A percentile compares a stretch with the other conserved stretches of the same genome.
Conservation (phyloP, 2,888 invertebrate genomes). For the Cepaea hortensis region DNA sequence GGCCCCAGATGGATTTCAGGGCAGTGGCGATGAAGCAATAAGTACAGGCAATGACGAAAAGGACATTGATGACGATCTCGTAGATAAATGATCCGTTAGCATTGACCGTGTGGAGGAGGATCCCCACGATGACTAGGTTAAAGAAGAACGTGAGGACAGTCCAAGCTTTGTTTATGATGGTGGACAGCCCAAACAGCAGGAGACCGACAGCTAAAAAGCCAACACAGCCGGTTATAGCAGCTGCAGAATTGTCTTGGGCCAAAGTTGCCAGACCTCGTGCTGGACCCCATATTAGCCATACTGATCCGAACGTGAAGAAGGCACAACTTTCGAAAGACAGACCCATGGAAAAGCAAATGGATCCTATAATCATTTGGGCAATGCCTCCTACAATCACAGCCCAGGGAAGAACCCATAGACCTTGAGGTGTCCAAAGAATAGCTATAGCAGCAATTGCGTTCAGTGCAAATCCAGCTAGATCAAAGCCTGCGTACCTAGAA, state of each 20-base stretch:
- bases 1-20: slow-evolving; percentile 54
- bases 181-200: slow-evolving; percentile 57
- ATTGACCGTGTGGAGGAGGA: slow-evolving; percentile 52
- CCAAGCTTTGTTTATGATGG: slow-evolving; percentile 60
- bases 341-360: slow-evolving; percentile 60
- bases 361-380: slow-evolving; percentile 58
- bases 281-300: slow-evolving; percentile 64
- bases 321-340: slow-evolving; percentile 61
- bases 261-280: slow-evolving; percentile 53
- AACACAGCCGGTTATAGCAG: slow-evolving; percentile 54
- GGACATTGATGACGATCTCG: slow-evolving; percentile 56
- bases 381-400: slow-evolving; percentile 58
- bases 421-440: slow-evolving; percentile 55
- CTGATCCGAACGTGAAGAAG: slow-evolving; percentile 57
- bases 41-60: slow-evolving; percentile 58
- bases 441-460: slow-evolving; percentile 59
- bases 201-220: slow-evolving; percentile 57
- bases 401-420: slow-evolving; percentile 58
- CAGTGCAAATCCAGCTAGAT: slow-evolving; percentile 58
- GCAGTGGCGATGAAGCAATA: slow-evolving; percentile 58
- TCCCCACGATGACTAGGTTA: slow-evolving; percentile 56
- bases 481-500: slow-evolving; percentile 60
- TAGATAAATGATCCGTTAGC: slow-evolving; percentile 54
- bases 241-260: slow-evolving; percentile 50
- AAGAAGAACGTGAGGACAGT: slow-evolving; percentile 54